Evolutionary conservation across 2,113 vertebrate species (phyloP), one percentile per base, ranked within the genome.

Genomic region (Agelaius tricolor): DNA sequence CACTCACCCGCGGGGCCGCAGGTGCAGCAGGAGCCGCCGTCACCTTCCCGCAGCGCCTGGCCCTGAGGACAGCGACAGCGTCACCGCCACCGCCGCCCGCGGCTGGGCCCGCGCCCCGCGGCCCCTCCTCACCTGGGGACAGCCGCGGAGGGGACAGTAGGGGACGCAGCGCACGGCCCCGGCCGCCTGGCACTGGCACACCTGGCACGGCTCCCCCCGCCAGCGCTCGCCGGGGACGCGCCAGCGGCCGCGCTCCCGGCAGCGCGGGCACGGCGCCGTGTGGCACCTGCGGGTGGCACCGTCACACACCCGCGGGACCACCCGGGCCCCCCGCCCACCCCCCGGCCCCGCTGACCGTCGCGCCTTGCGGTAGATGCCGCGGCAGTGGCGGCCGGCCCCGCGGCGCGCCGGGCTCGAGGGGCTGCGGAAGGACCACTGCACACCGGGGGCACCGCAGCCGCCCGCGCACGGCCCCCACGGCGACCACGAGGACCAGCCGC

Each of bases 181-280:
- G 33, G 97, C 96, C 10, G 98, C 92, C 79, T 98, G 96, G 94
- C 99, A 99, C 83, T 98, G 98, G 89, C 99, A 99, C 52, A 99
- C 95, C 15, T 75, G 96, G 86, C 99, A 99, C 15, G 93, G 96
- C 5, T 97, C 98, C 7, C 90, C 93, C 13, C 88, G 97, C 99
- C 99, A 99, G 82, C 98, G 98, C 57, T 99, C 98, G 10, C 98
- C 98, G 1, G 98, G 94, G 1, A 63, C 65, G 13, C 97, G 97
- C 33, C 94, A 47, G 18, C 44, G 97, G 88, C 98, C 98, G 7
- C 96, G 97, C 87, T 98, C 96, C 59, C 97, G 97, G 63, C 99
- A 99, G 41, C 98, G 97, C 43, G 95, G 95, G 85, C 99, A 99
- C 0, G 98, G 97, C 24, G 98, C 95, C 2, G 98, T 99, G 96